Evolutionary conservation across 1,140 invertebrate genomes (phyloP), one percentile per base, ranked within the genome.

Genomic region (Galendromus occidentalis): DNA sequence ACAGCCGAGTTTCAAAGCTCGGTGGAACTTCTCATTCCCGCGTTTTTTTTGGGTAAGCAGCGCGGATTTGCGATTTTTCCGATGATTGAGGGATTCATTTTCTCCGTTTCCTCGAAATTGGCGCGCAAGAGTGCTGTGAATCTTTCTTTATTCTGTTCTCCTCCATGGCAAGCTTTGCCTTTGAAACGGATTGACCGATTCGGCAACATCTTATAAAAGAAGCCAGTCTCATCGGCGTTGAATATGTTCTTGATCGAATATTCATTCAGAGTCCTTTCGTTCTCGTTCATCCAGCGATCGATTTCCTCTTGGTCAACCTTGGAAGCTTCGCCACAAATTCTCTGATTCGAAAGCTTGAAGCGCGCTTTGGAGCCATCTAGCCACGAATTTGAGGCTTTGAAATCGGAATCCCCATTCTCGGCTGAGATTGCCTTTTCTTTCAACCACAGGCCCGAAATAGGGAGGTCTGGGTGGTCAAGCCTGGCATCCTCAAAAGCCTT

Each of bases 141-240:
- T 39, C 33, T 4, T 39, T 39, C 33, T 39, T 39, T 39, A 4
- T 4, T 6, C 9, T 39, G 33, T 9, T 39, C 33, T 9, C 33
- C 33, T 4, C 33, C 33, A 39, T 39, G 33, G 9, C 33, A 39
- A 6, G 33, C 4, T 39, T 39, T 9, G 9, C 33, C 33, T 39
- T 39, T 39, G 33, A 39, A 39, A 39, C 9, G 33, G 33, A 39
- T 9, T 4, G 33, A 39, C 9, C 33, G 4, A 9, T 39, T 39
- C 33, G 33, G 33, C 33, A 39, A 39, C 33, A 39, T 39, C 9
- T 9, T 39, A 39, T 39, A 39, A 9, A 39, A 39, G 9, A 39
- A 39, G 4, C 33, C 33, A 42, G 74, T 78, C 71, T 79, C 76
- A 70, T 79, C 76, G 18, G 73, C 72, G 69, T 79, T 80, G 71